Evolutionary conservation across 2,888 invertebrate genomes (phyloP).

Genomic region (Machimus atricapillus): DNA sequence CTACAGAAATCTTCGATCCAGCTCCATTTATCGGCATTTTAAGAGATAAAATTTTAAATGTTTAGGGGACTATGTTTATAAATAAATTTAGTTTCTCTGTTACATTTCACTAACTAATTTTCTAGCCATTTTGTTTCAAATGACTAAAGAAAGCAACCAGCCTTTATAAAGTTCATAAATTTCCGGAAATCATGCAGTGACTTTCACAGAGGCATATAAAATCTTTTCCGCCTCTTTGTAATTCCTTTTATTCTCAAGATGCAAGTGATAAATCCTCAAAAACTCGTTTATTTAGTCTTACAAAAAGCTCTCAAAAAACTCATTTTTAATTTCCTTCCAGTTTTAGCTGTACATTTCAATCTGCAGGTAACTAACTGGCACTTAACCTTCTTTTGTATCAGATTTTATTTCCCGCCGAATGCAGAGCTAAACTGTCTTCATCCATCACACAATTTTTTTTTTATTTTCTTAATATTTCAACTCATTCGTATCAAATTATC

Average conservation of each 20-base stretch:
- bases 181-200: background rate
- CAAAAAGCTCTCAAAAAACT: background rate
- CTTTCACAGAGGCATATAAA: background rate
- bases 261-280: background rate
- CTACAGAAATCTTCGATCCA: too few species aligned
- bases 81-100: too few species aligned
- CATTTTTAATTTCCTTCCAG: background rate
- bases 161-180: background rate
- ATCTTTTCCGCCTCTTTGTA: background rate
- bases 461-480: background rate
- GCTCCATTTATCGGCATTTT: too few species aligned
- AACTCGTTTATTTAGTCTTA: background rate
- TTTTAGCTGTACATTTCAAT: background rate
- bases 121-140: background rate
- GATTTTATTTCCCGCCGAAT: background rate
- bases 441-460: background rate
- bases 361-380: background rate
- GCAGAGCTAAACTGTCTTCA: background rate
- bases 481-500: background rate
- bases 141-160: background rate
- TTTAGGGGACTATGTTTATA: too few species aligned
- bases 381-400: background rate
- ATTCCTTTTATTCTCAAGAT: background rate
- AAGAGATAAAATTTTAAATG: too few species aligned
- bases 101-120: background rate